Percentiles rank a stretch among this genome's conserved stretches.
Conservation (phyloP, 1,140 invertebrate genomes). For the Augochlora pura region DNA sequence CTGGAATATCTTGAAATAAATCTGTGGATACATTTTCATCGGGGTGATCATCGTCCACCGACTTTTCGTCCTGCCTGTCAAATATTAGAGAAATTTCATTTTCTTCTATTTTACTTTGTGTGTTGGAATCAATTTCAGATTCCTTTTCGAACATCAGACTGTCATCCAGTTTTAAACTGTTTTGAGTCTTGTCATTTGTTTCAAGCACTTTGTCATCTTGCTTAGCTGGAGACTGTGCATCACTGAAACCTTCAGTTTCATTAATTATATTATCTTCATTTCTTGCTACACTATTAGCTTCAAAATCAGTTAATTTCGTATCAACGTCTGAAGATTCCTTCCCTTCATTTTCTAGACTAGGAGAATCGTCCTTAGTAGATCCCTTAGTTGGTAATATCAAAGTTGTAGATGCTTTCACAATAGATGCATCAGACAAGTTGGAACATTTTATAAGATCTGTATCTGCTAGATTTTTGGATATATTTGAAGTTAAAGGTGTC, state of each 20-base stretch:
- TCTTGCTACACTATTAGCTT: not conserved
- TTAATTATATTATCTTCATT: not conserved
- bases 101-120: not conserved
- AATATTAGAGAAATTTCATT: slow-evolving; percentile 1
- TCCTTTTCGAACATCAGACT: not conserved
- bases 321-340: not conserved
- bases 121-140: slow-evolving; percentile 2
- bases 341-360: not conserved
- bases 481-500: not conserved
- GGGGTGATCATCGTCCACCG: slow-evolving; percentile 19
- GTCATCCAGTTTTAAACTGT: not conserved
- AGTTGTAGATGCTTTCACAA: not conserved
- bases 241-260: slow-evolving; percentile 56
- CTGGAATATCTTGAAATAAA: slow-evolving; percentile 59
- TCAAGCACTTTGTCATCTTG: not conserved
- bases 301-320: not conserved
- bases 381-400: not conserved
- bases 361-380: not conserved
- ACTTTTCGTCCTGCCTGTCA: slow-evolving; percentile 5
- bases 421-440: not conserved
- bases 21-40: slow-evolving; percentile 10
- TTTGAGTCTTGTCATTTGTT: not conserved
- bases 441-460: not conserved
- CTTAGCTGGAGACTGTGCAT: slow-evolving; percentile 46
- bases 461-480: not conserved